These are phyloP conservation scores for Emberiza fucata DNA, from an alignment of 2,113 vertebrate species.

Conservation along the genomic window DNA sequence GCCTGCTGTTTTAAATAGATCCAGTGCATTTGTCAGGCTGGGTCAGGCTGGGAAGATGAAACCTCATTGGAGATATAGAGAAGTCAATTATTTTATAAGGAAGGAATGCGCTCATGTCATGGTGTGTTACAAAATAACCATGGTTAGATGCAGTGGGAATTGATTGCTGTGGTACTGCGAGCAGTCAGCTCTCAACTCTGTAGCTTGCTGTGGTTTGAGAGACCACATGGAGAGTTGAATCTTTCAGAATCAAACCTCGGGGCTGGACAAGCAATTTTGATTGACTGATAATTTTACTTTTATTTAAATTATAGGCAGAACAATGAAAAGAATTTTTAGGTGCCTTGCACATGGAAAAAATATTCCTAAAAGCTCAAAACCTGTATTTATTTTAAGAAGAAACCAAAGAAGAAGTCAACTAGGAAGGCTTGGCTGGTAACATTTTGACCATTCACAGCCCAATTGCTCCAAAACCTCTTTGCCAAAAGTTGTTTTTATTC, in stretches of 20 bases:
- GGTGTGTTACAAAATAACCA: neutral
- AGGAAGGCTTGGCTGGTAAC: neutral
- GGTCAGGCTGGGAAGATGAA: slow-evolving; percentile 35
- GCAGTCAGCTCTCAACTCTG: neutral
- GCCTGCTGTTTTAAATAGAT: slow-evolving; percentile 40
- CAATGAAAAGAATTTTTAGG: neutral
- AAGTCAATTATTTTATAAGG: slow-evolving; percentile 21
- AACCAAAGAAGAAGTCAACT: neutral
- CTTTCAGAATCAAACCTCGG: neutral
- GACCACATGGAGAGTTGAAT: neutral
- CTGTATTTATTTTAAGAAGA: neutral
- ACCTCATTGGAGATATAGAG: neutral
- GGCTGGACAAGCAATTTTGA: neutral
- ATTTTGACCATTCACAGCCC: neutral
- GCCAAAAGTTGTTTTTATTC: neutral
- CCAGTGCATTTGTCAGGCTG: slow-evolving; percentile 6
- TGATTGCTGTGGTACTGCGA: neutral
- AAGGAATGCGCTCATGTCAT: slow-evolving; percentile 26
- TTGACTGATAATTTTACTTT: neutral
- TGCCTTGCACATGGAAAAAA: neutral
- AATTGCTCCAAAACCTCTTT: neutral
- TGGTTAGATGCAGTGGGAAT: neutral
- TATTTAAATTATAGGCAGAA: neutral
- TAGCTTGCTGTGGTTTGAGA: slow-evolving; percentile 8
- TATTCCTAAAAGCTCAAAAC: neutral